A percentile compares a stretch with the other conserved stretches of the same genome.
Evolutionary conservation across 2,888 invertebrate species (phyloP).

Genomic region (Pyrrhosoma nymphula): DNA sequence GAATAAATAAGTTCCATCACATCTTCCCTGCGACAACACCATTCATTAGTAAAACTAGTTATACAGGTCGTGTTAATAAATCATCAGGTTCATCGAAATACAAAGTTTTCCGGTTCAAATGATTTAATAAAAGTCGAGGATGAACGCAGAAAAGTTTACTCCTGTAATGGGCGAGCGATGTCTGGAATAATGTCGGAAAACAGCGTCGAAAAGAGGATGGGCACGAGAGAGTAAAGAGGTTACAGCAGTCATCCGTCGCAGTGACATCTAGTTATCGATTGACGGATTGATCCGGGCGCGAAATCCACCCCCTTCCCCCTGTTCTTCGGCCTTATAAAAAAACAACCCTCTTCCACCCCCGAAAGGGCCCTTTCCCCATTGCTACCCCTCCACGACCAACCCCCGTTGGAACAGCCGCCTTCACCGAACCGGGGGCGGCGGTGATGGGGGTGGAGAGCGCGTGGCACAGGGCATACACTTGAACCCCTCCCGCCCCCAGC

Average conservation of each 20-base stretch:
- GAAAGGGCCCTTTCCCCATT: not conserved
- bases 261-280: conserved; percentile 58
- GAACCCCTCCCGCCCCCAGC: not conserved
- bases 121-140: no score
- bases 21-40: no score
- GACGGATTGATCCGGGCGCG: conserved; percentile 53
- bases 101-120: no score
- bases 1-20: no score
- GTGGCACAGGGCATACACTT: not conserved
- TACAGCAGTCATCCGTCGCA: not conserved
- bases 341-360: not conserved
- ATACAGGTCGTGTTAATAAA: no score
- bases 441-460: not conserved
- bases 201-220: no score
- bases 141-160: no score
- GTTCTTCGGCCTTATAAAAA: not conserved
- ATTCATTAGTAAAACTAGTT: no score
- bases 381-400: not conserved
- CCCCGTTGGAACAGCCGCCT: not conserved
- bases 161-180: no score
- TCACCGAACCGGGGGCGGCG: not conserved
- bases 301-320: not conserved
- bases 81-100: no score
- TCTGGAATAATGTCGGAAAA: no score
- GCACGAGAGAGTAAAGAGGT: not conserved